A percentile compares a stretch with the other conserved stretches of the same genome.
Conservation (phyloP, 2,797 vertebrate genomes). For the Melanogrammus aeglefinus region DNA sequence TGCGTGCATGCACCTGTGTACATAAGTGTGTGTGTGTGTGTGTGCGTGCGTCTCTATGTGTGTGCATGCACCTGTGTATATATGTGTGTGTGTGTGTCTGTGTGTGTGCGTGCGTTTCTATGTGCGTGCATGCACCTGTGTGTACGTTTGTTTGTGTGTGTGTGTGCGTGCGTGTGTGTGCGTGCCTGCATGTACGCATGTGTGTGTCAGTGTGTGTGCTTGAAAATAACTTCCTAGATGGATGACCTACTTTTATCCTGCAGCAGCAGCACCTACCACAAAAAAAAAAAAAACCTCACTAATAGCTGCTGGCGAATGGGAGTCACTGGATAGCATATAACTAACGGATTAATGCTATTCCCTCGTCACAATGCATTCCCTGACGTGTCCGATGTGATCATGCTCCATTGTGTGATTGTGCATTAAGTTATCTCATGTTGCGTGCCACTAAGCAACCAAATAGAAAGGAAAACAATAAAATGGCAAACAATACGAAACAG, state of each 20-base stretch:
- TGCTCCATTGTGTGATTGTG: neutral
- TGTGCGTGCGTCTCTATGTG: too few relatives aligned
- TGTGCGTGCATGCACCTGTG: too few relatives aligned
- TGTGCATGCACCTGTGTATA: neutral
- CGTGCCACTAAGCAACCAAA: neutral
- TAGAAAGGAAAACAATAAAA: neutral
- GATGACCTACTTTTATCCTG: constrained; percentile 2
- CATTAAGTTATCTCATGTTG: neutral
- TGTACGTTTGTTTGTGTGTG: neutral
- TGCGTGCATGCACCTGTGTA: neutral
- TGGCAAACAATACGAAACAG: neutral
- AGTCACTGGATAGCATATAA: constrained; percentile 1
- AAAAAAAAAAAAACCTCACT: neutral
- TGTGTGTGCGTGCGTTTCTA: too few relatives aligned
- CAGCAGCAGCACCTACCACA: constrained; percentile 3
- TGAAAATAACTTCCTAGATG: constrained; percentile 4
- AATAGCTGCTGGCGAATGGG: neutral
- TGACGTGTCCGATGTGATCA: neutral
- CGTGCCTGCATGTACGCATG: neutral
- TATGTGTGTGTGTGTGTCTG: neutral
- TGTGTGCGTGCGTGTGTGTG: neutral
- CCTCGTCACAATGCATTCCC: neutral
- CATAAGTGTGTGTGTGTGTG: neutral
- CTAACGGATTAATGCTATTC: constrained; percentile 6
- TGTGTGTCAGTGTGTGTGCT: neutral